Evolutionary conservation across 1,140 invertebrate genomes (phyloP).

Genomic region (Drosophila aff.): DNA sequence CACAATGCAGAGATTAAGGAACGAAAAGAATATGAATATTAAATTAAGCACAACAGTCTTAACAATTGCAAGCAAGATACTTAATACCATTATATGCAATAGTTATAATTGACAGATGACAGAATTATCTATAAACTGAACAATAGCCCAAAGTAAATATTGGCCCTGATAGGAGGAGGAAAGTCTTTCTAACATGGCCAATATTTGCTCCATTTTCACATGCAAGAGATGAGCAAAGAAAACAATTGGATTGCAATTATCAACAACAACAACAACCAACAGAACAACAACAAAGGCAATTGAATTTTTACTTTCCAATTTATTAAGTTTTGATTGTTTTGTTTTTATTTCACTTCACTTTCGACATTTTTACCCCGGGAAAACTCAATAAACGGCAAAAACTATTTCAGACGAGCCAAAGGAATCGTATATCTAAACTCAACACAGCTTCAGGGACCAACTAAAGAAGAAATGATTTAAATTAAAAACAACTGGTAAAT

Average conservation of each 20-base stretch:
- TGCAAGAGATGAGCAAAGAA: constrained; percentile 54
- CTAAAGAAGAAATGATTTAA: constrained; percentile 64
- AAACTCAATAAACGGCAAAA: constrained; percentile 41
- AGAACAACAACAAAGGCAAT: constrained; percentile 42
- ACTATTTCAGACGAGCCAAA: constrained; percentile 62
- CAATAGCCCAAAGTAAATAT: constrained; percentile 84
- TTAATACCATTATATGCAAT: constrained; percentile 68
- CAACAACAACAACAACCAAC: constrained; percentile 6
- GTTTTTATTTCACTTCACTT: constrained; percentile 28
- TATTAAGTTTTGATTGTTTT: constrained; percentile 1
- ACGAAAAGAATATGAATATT: constrained; percentile 45
- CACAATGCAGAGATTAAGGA: constrained; percentile 31
- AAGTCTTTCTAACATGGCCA: constrained; percentile 53
- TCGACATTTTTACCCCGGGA: constrained; percentile 37
- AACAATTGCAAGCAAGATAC: constrained; percentile 64
- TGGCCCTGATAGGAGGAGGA: constrained; percentile 47
- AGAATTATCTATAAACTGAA: constrained; percentile 52
- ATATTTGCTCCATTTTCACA: constrained; percentile 85
- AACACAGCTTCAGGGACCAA: constrained; percentile 83
- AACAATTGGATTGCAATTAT: constrained; percentile 52
- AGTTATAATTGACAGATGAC: constrained; percentile 64
- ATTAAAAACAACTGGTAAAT: constrained; percentile 51
- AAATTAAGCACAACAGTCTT: constrained; percentile 68
- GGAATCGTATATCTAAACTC: constrained; percentile 75
- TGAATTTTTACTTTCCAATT: constrained; percentile 27